Conservation (phyloP, 2,113 vertebrate genomes). For the Siphamia tubifer region DNA sequence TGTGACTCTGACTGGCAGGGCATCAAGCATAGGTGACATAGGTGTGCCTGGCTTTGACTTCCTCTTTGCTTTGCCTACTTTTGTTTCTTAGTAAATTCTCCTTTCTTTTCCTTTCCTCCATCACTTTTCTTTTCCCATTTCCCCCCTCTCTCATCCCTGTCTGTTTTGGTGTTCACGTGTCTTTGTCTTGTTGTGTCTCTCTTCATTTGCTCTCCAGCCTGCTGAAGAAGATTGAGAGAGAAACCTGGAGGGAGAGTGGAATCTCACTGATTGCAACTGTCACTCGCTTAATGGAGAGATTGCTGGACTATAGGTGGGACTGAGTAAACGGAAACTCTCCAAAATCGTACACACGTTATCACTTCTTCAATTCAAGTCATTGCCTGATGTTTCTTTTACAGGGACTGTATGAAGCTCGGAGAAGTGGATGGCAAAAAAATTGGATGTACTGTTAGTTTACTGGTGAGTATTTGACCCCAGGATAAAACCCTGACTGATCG, state of each 20-base stretch:
- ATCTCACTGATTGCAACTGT: conserved; percentile 97
- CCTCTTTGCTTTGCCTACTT: conserved; percentile 41
- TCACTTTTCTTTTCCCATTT: background rate
- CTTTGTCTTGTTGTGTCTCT: conserved; percentile 19
- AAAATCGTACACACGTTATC: background rate
- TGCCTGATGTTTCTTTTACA: conserved; percentile 62
- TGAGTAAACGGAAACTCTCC: background rate
- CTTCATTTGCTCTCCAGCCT: conserved; percentile 82
- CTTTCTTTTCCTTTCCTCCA: background rate
- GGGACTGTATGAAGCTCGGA: conserved; percentile 98
- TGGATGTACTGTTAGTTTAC: conserved; percentile 95
- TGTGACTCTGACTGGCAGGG: conserved; percentile 36
- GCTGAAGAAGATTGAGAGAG: conserved; percentile 98
- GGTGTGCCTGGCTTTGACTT: conserved; percentile 46
- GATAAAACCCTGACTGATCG: too few relatives aligned
- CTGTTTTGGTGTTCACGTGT: conserved; percentile 15
- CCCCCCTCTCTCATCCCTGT: background rate
- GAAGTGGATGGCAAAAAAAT: conserved; percentile 99
- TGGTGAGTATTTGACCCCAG: conserved; percentile 84
- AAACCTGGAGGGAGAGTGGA: conserved; percentile 98
- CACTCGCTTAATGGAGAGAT: conserved; percentile 95
- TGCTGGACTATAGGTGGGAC: conserved; percentile 94
- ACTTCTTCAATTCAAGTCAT: background rate
- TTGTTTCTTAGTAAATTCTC: conserved; percentile 27
- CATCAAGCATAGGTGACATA: conserved; percentile 61